phyloP scores from a whole-genome alignment of 1,140 invertebrate species.

The Drosophila virilis region DNA sequence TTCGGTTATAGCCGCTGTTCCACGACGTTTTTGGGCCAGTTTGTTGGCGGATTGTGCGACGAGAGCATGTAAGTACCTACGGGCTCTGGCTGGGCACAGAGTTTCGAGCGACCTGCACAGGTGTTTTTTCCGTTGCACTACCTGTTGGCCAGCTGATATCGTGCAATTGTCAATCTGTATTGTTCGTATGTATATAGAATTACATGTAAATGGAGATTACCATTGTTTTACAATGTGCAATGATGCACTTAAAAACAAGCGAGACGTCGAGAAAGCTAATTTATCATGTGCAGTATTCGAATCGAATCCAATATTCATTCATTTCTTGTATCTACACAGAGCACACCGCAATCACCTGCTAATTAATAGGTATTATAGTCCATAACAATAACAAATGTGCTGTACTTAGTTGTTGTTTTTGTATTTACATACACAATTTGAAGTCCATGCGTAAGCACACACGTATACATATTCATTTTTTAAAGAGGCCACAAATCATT shows the following conservation, averaged over 20 bases:
- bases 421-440: background rate
- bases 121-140: background rate
- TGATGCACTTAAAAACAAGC: background rate
- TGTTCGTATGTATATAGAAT: background rate
- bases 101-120: background rate
- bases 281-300: background rate
- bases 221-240: too few species aligned
- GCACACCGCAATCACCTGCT: background rate
- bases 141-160: slow-evolving; percentile 18
- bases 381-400: too few species aligned
- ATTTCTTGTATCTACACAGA: background rate
- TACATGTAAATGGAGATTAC: background rate
- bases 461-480: background rate
- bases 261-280: background rate
- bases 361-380: background rate
- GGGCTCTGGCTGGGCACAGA: too few species aligned
- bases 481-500: slow-evolving; percentile 20
- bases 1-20: slow-evolving; percentile 65
- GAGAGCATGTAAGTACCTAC: slow-evolving; percentile 62
- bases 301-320: background rate
- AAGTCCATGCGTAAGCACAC: background rate
- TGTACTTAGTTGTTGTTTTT: too few species aligned
- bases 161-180: slow-evolving; percentile 12
- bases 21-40: slow-evolving; percentile 59
- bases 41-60: slow-evolving; percentile 65